phyloP scores from a whole-genome alignment of 2,113 vertebrate species.

The Brachyistius frenatus region DNA sequence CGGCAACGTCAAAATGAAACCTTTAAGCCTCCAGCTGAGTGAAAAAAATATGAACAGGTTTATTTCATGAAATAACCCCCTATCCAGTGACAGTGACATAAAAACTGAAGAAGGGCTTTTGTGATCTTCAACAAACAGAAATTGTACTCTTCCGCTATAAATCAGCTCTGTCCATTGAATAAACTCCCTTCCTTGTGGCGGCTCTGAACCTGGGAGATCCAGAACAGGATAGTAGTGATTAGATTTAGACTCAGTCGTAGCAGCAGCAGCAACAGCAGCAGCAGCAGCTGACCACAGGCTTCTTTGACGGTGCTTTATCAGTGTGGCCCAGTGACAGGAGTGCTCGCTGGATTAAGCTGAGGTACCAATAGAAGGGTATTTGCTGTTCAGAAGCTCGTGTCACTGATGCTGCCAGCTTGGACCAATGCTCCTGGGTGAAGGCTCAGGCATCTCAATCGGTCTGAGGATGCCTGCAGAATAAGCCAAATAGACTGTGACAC shows the following conservation, averaged over 20 bases:
- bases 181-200: constrained; percentile 33
- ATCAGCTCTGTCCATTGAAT: constrained; percentile 52
- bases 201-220: constrained; percentile 64
- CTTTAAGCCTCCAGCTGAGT: constrained; percentile 16
- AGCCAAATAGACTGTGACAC: constrained; percentile 59
- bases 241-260: constrained; percentile 58
- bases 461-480: constrained; percentile 49
- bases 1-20: constrained; percentile 46
- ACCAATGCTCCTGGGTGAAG: constrained; percentile 17
- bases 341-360: constrained; percentile 36
- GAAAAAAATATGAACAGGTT: constrained; percentile 32
- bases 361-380: constrained; percentile 27
- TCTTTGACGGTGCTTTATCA: constrained; percentile 51
- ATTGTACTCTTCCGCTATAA: constrained; percentile 42
- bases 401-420: constrained; percentile 30
- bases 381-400: constrained; percentile 30
- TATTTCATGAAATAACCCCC: constrained; percentile 32
- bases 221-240: constrained; percentile 64
- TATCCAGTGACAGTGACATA: constrained; percentile 12
- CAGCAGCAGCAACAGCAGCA: constrained; percentile 27
- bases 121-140: constrained; percentile 39
- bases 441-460: constrained; percentile 59
- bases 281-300: constrained; percentile 24
- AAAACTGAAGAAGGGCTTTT: constrained; percentile 30
- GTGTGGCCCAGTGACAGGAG: constrained; percentile 47